These are phyloP conservation scores for Erannis defoliaria DNA, from an alignment of 2,888 invertebrate genomes.

Conservation along the genomic window DNA sequence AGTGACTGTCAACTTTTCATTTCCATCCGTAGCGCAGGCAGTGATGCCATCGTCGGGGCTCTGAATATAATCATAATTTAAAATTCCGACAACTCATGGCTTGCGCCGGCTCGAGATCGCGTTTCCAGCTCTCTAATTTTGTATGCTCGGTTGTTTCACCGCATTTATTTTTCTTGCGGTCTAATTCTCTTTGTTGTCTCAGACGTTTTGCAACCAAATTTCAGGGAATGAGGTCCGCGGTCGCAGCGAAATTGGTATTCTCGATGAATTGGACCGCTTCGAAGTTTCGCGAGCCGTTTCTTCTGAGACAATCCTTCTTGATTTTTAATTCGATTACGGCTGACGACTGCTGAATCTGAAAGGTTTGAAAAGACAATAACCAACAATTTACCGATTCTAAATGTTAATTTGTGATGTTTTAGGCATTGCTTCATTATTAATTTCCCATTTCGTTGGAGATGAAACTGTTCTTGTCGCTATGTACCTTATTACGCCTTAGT, in stretches of 20 bases:
- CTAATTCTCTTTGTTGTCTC: constrained; percentile 85
- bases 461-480: background rate
- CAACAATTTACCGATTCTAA: constrained; percentile 25
- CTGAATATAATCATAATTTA: constrained; percentile 16
- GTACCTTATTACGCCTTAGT: background rate
- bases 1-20: constrained; percentile 1
- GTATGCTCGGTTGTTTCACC: constrained; percentile 80
- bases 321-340: constrained; percentile 73
- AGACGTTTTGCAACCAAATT: constrained; percentile 84
- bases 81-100: constrained; percentile 17
- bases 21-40: background rate
- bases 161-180: constrained; percentile 85
- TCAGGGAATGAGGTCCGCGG: constrained; percentile 80
- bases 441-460: background rate
- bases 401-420: constrained; percentile 19
- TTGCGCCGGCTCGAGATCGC: constrained; percentile 14
- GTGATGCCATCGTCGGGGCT: constrained; percentile 1
- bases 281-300: constrained; percentile 66
- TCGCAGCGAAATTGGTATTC: constrained; percentile 83
- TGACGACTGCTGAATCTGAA: constrained; percentile 41
- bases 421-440: constrained; percentile 4
- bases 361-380: constrained; percentile 33
- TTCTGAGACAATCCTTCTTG: constrained; percentile 61
- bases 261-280: constrained; percentile 74
- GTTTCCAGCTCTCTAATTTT: constrained; percentile 70